Conservation (phyloP, 2,113 vertebrate species). For the Platysteira castanea region DNA sequence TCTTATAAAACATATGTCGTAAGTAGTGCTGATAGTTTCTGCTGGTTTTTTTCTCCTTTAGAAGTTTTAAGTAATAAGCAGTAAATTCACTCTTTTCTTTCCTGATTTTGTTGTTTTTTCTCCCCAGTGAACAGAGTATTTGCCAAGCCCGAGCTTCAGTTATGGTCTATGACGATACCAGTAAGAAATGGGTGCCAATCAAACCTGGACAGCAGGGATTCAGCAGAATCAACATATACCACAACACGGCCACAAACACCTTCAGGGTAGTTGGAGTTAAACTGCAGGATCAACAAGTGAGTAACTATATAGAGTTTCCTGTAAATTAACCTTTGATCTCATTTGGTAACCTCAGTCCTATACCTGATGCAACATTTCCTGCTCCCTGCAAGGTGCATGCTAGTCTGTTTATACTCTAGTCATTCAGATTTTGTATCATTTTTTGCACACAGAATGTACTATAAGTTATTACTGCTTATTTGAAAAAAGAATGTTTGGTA, state of each 20-base stretch:
- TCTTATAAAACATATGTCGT: not conserved
- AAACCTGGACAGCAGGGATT: slow-evolving; percentile 98
- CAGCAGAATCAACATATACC: slow-evolving; percentile 99
- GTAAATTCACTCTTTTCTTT: not conserved
- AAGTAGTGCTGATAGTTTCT: not conserved
- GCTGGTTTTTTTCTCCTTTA: not conserved
- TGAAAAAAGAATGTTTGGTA: not conserved
- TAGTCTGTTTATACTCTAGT: not conserved
- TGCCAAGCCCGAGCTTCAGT: slow-evolving; percentile 99
- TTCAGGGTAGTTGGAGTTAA: slow-evolving; percentile 98
- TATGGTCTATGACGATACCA: slow-evolving; percentile 99
- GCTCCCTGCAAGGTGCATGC: not conserved
- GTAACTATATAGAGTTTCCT: slow-evolving; percentile 32
- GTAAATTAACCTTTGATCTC: slow-evolving; percentile 47
- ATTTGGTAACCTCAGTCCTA: not conserved
- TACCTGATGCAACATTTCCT: not conserved
- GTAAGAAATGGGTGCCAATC: slow-evolving; percentile 99
- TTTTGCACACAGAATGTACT: not conserved
- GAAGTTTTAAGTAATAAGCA: not conserved
- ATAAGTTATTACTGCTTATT: not conserved
- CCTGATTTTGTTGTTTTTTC: not conserved
- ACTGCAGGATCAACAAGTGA: slow-evolving; percentile 98
- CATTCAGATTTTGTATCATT: not conserved
- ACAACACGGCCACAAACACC: slow-evolving; percentile 95
- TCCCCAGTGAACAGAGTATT: slow-evolving; percentile 95